These are phyloP conservation scores for Hyaena hyaena DNA, from an alignment of 2,113 vertebrate species.

Conservation along the genomic window DNA sequence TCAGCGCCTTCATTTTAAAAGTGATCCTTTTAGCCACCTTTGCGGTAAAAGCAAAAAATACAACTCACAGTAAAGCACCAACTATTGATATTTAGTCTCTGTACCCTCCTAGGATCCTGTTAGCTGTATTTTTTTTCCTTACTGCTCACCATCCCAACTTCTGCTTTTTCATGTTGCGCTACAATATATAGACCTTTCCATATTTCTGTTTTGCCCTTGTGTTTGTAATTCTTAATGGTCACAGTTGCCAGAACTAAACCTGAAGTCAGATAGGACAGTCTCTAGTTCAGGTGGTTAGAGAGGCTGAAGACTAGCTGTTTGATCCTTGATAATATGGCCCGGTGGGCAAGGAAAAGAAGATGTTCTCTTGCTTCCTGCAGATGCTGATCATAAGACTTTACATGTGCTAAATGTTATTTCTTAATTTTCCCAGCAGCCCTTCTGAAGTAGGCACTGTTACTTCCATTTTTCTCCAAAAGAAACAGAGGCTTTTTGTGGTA, in stretches of 20 bases:
- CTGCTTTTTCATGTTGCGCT: neutral
- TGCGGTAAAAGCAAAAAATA: neutral
- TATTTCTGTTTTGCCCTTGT: neutral
- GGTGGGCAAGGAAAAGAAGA: neutral
- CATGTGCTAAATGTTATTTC: neutral
- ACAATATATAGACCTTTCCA: neutral
- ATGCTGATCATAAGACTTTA: neutral
- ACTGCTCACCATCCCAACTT: neutral
- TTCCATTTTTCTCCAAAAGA: neutral
- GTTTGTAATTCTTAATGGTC: constrained; percentile 33
- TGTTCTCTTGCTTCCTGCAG: neutral
- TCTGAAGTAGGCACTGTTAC: neutral
- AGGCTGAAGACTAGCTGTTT: neutral
- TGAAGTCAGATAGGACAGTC: neutral
- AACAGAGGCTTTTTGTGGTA: neutral
- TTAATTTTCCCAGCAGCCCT: neutral
- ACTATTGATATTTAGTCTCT: neutral
- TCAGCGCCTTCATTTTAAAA: constrained; percentile 11
- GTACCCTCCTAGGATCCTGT: neutral
- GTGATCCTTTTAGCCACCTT: neutral
- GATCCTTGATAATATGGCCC: neutral
- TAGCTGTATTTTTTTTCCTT: neutral
- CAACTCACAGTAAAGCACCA: neutral
- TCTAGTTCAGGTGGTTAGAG: neutral
- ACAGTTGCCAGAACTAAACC: constrained; percentile 40